Base-by-base conservation (phyloP, 2,113 vertebrate species). In the Bufo gargarizans region DNA sequence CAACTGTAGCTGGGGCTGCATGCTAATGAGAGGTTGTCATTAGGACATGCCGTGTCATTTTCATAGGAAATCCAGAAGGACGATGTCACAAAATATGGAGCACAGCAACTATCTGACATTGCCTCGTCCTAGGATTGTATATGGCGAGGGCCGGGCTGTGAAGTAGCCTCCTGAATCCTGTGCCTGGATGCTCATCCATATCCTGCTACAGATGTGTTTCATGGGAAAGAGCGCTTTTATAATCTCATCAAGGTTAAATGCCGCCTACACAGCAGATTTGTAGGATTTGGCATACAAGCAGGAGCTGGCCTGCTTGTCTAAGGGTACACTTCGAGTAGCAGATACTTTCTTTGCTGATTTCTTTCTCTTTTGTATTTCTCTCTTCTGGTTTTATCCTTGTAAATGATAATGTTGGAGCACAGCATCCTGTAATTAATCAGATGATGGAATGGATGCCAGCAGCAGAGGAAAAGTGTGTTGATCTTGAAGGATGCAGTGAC, bases 201-300 rank as follows among this genome's bases (percentile, higher is more conserved):
- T 47, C 58, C 61, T 12, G 47, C 16, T 69, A 53, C 81, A 69
- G 61, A 69, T 83, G 61, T 53, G 45, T 65, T 65, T 67, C 80
- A 65, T 19, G 10, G 80, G 45, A 49, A 82, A 45, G 17, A 20
- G 59, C 50, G 81, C 80, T 50, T 58, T 67, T 20, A 49, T 83
- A 83, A 83, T 83, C 81, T 63, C 63, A 53, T 49, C 59, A 83
- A 69, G 81, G 61, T 83, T 83, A 83, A 83, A 83, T 49, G 11
- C 45, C 81, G 81, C 81, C 61, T 67, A 67, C 80, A 1, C 81
- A n/a, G 47, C 9, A 7, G n/a, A 59, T 58, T 65, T 49, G 14
- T 82, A 61, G 4, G 50, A 82, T 65, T 82, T 47, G 19, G 59
- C 81, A 20, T 49, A 53, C 14, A 12, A 33, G 1, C 16, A 82